Base-by-base conservation (phyloP, 2,113 vertebrate genomes). In the Saguinus imperator region DNA sequence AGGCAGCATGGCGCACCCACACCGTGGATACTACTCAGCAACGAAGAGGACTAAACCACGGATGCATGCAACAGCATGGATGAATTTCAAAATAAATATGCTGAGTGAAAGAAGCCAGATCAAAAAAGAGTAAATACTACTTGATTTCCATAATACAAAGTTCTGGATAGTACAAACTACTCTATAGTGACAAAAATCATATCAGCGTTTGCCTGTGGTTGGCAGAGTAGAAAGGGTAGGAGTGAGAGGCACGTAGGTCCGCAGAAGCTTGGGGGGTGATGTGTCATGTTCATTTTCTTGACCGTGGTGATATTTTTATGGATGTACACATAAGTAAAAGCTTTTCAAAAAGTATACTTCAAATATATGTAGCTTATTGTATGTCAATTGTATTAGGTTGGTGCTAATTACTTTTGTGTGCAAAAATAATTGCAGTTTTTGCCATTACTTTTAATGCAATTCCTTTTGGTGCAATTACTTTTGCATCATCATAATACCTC, bases 191-290 rank as follows among this genome's bases (percentile, higher is more conserved):
- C 12, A 7, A 84, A 84, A 43, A 61, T 58, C 35, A 20, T 58
- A 11, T 52, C 14, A 3, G 1, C 12, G 17, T 77, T 91, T 76
- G 8, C 45, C 27, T 89, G 25, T 86, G 61, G 17, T 64, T 32
- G 35, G 32, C 37, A 43, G 7, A 57, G 11, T n/a, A 29, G 8
- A 35, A 4, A 0, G 1, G 29, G n/a, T 64, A 2, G 27, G 7
- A 55, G 32, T 29, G 16, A 48, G n/a, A 37, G 75, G 10, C 37
- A 20, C 0, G 8, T 16, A 50, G 73, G 76, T 77, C 58, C 40
- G 37, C 1, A 35, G 4, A 43, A 48, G 21, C 55, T 70, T 88
- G 77, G 9, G 50, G 18, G 12, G 18, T 79, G 37, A 32, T 27
- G 58, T 55, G 23, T 64, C 14, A 18, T 81, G 21, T 21, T 86